phyloP scores from a whole-genome alignment of 2,888 invertebrate genomes.

The Melipona beecheii region DNA sequence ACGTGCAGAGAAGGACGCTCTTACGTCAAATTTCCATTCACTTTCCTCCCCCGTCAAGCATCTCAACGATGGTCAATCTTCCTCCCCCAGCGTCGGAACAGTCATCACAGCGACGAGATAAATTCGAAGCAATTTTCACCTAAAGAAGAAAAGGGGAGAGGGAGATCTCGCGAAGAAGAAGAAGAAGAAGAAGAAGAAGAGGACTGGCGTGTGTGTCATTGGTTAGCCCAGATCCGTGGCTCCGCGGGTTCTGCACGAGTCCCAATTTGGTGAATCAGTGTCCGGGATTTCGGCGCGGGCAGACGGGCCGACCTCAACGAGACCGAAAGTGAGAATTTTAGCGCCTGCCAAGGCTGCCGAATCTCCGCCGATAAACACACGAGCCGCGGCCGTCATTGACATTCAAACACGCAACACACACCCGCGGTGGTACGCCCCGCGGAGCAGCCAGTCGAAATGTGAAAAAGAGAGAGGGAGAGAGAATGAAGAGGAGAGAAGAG shows the following conservation, averaged over 20 bases:
- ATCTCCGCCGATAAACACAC: constrained; percentile 66
- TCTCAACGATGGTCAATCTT: no score
- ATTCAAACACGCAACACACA: constrained; percentile 61
- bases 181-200: background rate
- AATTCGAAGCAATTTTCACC: no score
- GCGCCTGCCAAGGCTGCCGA: constrained; percentile 79
- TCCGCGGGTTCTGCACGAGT: constrained; percentile 3
- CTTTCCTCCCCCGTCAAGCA: no score
- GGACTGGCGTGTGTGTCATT: background rate
- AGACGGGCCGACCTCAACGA: constrained; percentile 61
- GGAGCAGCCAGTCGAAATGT: background rate
- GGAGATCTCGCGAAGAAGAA: background rate
- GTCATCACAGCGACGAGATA: no score
- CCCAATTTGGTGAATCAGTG: constrained; percentile 62
- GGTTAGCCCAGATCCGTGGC: constrained; percentile 19
- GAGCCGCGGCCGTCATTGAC: constrained; percentile 63
- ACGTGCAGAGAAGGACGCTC: no score
- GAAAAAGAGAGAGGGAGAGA: background rate
- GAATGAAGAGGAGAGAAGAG: no score
- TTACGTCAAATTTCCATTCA: no score
- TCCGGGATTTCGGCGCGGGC: constrained; percentile 60
- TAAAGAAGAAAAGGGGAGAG: background rate
- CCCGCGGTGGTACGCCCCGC: background rate
- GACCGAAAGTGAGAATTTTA: constrained; percentile 80
- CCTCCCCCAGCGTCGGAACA: no score